Conservation (phyloP, 2,888 invertebrate species). For the Idaea aversata region DNA sequence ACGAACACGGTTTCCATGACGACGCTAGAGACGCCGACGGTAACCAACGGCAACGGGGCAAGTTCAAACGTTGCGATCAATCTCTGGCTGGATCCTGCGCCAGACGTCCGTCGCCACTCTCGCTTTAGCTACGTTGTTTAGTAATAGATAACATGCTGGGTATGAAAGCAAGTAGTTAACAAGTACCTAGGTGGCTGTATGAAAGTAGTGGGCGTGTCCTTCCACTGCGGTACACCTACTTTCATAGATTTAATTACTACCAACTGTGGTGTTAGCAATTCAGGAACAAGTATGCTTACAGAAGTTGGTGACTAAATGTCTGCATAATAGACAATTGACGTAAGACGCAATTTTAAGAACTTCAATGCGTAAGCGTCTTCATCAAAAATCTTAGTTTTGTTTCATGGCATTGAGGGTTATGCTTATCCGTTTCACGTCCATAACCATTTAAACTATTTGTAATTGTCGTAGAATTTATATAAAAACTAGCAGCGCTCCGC, state of each 20-base stretch:
- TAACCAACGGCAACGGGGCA: constrained; percentile 39
- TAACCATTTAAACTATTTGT: too few relatives aligned
- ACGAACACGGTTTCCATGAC: constrained; percentile 61
- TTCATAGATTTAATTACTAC: neutral
- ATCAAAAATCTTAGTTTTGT: neutral
- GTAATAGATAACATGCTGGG: constrained; percentile 1
- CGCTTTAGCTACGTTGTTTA: constrained; percentile 17
- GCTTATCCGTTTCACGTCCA: too few relatives aligned
- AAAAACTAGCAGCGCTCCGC: too few relatives aligned
- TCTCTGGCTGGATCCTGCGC: constrained; percentile 56
- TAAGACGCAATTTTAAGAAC: neutral
- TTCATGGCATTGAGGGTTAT: too few relatives aligned
- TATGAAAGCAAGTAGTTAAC: neutral
- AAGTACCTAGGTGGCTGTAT: neutral
- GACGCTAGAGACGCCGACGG: constrained; percentile 57
- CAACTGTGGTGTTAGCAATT: neutral
- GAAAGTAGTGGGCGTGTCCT: neutral
- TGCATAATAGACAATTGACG: neutral
- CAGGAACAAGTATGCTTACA: neutral
- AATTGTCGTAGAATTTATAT: too few relatives aligned
- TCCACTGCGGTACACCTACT: neutral
- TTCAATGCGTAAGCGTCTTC: neutral
- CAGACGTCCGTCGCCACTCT: constrained; percentile 34
- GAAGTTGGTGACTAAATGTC: neutral
- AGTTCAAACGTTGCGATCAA: constrained; percentile 59